Evolutionary conservation across 2,113 vertebrate genomes (phyloP), one percentile per base, ranked within the genome.

Genomic region (Lagopus leucura): DNA sequence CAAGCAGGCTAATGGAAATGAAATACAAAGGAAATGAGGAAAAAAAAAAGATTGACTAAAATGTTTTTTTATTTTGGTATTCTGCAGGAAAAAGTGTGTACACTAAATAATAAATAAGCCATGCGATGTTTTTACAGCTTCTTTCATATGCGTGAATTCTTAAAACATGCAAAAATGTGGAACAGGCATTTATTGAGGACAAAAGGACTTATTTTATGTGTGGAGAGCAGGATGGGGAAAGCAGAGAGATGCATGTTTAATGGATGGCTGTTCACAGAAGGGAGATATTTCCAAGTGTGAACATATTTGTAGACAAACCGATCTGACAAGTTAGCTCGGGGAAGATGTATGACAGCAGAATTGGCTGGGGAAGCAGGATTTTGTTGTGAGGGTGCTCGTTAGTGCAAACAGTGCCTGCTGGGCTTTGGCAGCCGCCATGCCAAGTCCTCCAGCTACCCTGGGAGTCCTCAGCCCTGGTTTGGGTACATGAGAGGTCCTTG

Each of bases 81-180:
- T 90, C 89, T 48, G 47, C 57, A 24, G 89, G 83, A 86, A 95
- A 89, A 96, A 98, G 97, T 91, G 76, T 86, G 96, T 75, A 89
- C 93, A 54, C 96, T 99, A 98, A 99, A 99, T 99, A 99, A 99
- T 99, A 97, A 97, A 99, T 99, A 97, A 98, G 96, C 94, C 81
- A 83, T 80, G 94, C 96, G 30, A 93, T 97, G 98, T 98, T 98
- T 98, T 95, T 98, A 98, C 98, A 98, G 97, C 92, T 78, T 27
- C 91, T 97, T 96, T 97, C 95, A 28, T 97, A 96, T 96, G 96
- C 97, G 97, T 98, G 98, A 99, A 99, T 99, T 98, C 98, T 98
- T 98, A 98, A 98, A 98, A 98, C 97, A 95, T 91, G 97, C 92
- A 95, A 98, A 97, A 98, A 97, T 63, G 93, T 95, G 95, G 96